Evolutionary conservation across 2,113 vertebrate genomes (phyloP).

Genomic region (Hippocampus barbouri): DNA sequence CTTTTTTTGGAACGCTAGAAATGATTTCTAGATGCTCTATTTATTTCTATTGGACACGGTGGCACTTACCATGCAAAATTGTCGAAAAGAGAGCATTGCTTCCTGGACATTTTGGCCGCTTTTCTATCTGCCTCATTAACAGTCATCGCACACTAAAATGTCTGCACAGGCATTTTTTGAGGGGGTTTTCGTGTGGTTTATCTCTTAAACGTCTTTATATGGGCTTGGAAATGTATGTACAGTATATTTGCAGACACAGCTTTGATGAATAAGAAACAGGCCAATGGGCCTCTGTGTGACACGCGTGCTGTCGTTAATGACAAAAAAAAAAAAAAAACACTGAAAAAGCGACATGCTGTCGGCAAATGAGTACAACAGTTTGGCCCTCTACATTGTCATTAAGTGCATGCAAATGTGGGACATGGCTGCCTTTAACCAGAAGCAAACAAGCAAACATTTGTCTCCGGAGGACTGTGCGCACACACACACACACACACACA

Average conservation of each 20-base stretch:
- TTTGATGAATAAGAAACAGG: slow-evolving; percentile 3
- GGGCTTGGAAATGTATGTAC: slow-evolving; percentile 32
- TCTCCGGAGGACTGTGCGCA: slow-evolving; percentile 56
- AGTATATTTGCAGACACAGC: slow-evolving; percentile 11
- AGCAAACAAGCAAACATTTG: slow-evolving; percentile 68
- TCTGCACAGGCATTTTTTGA: slow-evolving; percentile 42
- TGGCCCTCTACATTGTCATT: slow-evolving; percentile 62
- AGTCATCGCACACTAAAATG: slow-evolving; percentile 11
- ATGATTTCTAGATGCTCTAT: too few species aligned
- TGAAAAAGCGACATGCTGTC: slow-evolving; percentile 45
- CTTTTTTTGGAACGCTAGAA: too few species aligned
- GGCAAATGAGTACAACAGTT: slow-evolving; percentile 68
- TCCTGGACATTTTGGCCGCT: too few species aligned
- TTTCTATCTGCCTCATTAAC: too few species aligned
- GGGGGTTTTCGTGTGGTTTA: slow-evolving; percentile 52
- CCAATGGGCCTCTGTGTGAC: background rate
- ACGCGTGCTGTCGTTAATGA: slow-evolving; percentile 44
- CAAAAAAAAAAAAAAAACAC: background rate
- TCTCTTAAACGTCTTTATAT: slow-evolving; percentile 51
- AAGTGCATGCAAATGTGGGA: slow-evolving; percentile 63
- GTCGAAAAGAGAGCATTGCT: too few species aligned
- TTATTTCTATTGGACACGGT: too few species aligned
- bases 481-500: background rate
- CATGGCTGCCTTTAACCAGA: slow-evolving; percentile 63
- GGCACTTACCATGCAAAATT: too few species aligned